A percentile compares a stretch with the other conserved stretches of the same genome.
Conservation (phyloP, 23 tunicate species). For the Styela plicata region DNA sequence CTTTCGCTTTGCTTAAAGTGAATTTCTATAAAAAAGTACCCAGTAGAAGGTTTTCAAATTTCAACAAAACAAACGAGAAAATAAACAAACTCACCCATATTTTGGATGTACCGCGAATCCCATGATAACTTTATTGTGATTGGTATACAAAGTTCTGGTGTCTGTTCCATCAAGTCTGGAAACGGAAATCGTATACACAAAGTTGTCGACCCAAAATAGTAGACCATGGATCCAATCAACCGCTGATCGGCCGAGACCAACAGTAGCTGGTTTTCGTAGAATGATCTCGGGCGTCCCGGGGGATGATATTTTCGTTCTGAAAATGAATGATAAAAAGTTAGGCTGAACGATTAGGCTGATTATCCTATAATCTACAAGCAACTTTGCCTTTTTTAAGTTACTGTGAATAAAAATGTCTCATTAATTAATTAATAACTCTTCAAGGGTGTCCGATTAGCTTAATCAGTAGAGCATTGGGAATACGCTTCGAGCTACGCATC, state of each 20-base stretch:
- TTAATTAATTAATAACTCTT: no score
- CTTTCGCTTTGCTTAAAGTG: no score
- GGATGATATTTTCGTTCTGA: background rate
- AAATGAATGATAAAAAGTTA: background rate
- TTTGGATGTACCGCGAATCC: constrained; percentile 19
- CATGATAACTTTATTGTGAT: background rate
- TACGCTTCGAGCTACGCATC: no score
- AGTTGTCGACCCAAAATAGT: constrained; percentile 62
- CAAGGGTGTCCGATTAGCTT: no score
- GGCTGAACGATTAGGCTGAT: background rate
- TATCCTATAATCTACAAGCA: background rate
- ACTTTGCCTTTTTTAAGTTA: no score
- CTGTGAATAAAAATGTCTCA: no score
- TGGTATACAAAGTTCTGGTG: constrained; percentile 27
- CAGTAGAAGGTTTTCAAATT: no score
- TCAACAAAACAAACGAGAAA: background rate
- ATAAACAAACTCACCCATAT: constrained; percentile 14
- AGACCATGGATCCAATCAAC: constrained; percentile 81
- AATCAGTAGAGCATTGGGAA: no score
- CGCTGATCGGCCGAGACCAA: constrained; percentile 42
- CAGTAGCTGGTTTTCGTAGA: background rate
- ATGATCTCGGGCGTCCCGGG: background rate
- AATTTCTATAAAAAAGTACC: no score
- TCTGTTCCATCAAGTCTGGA: constrained; percentile 42
- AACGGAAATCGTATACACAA: constrained; percentile 33